Percentiles rank a stretch among this genome's conserved stretches.
phyloP scores from a whole-genome alignment of 2,797 vertebrate genomes.

The Bradypodion pumilum region DNA sequence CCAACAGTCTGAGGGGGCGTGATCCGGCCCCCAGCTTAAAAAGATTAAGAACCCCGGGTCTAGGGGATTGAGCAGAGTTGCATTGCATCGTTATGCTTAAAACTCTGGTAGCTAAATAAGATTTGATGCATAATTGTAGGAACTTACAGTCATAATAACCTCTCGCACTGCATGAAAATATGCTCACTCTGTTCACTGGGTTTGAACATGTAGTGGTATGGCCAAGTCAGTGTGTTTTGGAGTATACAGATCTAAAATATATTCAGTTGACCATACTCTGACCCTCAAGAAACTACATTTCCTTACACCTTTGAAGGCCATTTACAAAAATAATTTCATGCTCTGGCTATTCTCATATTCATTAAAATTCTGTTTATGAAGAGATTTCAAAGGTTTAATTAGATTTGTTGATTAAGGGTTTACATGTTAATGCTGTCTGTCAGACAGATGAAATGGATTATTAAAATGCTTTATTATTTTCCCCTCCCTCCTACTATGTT shows the following conservation, averaged over 20 bases:
- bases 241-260: neutral
- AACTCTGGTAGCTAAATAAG: slow-evolving; percentile 11
- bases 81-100: neutral
- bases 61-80: neutral
- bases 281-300: neutral
- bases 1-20: too few relatives aligned
- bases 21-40: too few relatives aligned
- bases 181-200: neutral
- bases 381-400: slow-evolving; percentile 21
- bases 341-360: neutral
- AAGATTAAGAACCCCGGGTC: too few relatives aligned
- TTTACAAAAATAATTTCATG: slow-evolving; percentile 14
- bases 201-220: neutral
- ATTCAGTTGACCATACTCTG: neutral
- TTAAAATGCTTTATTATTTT: slow-evolving; percentile 14
- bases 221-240: neutral
- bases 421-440: slow-evolving; percentile 1
- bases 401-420: slow-evolving; percentile 29
- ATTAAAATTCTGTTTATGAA: slow-evolving; percentile 14
- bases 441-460: slow-evolving; percentile 18
- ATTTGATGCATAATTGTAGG: fast-evolving
- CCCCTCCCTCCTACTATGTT: neutral
- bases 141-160: neutral
- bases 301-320: neutral
- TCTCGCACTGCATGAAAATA: neutral